phyloP scores from a whole-genome alignment of 1,140 invertebrate species.

The Nasonia giraulti region DNA sequence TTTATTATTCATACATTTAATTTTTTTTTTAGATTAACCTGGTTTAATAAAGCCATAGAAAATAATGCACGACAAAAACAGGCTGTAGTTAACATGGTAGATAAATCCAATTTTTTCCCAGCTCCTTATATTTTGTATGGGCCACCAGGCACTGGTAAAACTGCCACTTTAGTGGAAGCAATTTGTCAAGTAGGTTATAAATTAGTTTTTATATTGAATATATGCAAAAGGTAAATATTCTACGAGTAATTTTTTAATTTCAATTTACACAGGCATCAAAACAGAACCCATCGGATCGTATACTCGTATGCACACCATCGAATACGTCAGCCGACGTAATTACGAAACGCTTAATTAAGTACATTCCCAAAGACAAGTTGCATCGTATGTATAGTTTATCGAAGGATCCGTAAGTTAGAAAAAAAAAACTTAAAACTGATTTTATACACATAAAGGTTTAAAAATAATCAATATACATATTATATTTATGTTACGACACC shows the following conservation, averaged over 20 bases:
- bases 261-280: neutral
- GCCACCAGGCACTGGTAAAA: constrained; percentile 88
- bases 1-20: neutral
- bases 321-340: constrained; percentile 16
- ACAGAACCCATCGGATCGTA: neutral
- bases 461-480: too few species aligned
- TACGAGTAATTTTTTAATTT: neutral
- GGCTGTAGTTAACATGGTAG: constrained; percentile 80
- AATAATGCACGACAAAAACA: constrained; percentile 79
- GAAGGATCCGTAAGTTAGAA: neutral
- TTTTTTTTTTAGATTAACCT: constrained; percentile 63
- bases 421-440: neutral
- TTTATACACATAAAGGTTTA: neutral
- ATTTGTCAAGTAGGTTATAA: constrained; percentile 75
- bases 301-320: constrained; percentile 25
- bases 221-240: neutral
- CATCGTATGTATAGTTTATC: neutral
- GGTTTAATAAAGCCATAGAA: constrained; percentile 80
- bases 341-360: neutral
- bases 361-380: neutral
- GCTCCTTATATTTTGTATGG: constrained; percentile 86
- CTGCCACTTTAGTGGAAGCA: constrained; percentile 83
- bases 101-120: constrained; percentile 74
- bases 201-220: neutral
- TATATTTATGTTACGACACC: neutral